Percentiles rank a stretch among this genome's conserved stretches.
Conservation (phyloP, 2,888 invertebrate species). For the Cenopis cana region DNA sequence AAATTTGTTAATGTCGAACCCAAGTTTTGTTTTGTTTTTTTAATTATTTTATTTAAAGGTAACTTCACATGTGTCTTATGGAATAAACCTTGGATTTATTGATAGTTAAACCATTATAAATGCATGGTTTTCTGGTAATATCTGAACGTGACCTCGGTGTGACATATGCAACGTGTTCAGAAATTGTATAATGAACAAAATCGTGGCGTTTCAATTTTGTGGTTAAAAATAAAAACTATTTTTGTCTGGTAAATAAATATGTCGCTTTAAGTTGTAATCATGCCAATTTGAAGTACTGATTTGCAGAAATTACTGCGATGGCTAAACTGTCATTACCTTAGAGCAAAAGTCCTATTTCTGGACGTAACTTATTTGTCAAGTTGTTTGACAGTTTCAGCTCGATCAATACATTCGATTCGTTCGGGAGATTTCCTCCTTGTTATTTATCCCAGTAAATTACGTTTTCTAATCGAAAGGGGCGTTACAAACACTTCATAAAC, state of each 20-base stretch:
- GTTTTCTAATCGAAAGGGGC: conserved; percentile 36
- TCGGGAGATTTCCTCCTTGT: conserved; percentile 39
- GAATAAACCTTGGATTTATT: too few species aligned
- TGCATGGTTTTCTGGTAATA: not conserved
- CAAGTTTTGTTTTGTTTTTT: too few species aligned
- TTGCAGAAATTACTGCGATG: not conserved
- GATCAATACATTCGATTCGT: conserved; percentile 50
- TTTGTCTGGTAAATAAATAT: not conserved
- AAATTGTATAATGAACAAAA: not conserved
- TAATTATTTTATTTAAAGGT: too few species aligned
- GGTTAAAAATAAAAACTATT: not conserved
- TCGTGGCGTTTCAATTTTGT: not conserved
- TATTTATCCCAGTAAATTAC: conserved; percentile 35
- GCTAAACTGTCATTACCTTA: not conserved
- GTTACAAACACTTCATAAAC: conserved; percentile 20
- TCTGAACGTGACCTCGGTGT: not conserved
- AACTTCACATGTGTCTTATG: too few species aligned
- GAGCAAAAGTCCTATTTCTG: not conserved
- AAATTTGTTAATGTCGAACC: too few species aligned
- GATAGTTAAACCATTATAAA: not conserved
- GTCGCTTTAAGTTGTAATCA: not conserved
- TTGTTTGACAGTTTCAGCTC: conserved; percentile 46
- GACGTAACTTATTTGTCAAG: conserved; percentile 15
- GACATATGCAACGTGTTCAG: not conserved
- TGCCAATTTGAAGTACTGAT: not conserved